phyloP scores from a whole-genome alignment of 2,113 vertebrate genomes.

The Takifugu bimaculatus region DNA sequence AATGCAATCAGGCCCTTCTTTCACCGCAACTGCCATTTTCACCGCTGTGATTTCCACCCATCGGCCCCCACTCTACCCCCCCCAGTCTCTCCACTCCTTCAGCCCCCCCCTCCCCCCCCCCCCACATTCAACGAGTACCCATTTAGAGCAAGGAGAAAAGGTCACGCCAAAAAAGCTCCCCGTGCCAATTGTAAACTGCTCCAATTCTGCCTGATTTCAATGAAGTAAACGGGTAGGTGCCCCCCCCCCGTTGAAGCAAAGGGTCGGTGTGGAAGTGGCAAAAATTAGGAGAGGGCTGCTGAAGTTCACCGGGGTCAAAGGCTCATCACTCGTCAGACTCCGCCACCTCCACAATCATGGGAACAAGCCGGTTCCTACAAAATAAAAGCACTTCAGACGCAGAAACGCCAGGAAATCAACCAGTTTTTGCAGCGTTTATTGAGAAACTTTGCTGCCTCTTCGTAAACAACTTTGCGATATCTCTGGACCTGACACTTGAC shows the following conservation, averaged over 20 bases:
- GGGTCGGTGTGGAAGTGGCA: slow-evolving; percentile 59
- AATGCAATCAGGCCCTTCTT: slow-evolving; percentile 88
- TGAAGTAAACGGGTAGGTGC: slow-evolving; percentile 67
- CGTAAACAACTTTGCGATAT: no score
- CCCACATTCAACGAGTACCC: slow-evolving; percentile 53
- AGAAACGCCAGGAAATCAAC: no score
- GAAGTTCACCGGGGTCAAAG: slow-evolving; percentile 16
- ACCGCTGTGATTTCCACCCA: slow-evolving; percentile 79
- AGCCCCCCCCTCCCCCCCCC: slow-evolving; percentile 13
- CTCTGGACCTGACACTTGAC: no score
- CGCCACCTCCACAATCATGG: background rate
- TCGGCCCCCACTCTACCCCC: slow-evolving; percentile 27
- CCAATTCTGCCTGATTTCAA: slow-evolving; percentile 71
- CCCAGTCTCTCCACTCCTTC: background rate
- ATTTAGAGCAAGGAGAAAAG: slow-evolving; percentile 73
- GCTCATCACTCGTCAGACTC: background rate
- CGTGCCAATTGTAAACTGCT: slow-evolving; percentile 72
- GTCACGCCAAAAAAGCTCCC: slow-evolving; percentile 60
- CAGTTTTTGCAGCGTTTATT: no score
- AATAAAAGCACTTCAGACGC: background rate
- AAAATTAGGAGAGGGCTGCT: slow-evolving; percentile 42
- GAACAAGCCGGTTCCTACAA: no score
- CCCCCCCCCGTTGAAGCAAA: slow-evolving; percentile 40
- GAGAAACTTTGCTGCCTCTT: no score
- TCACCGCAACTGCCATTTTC: slow-evolving; percentile 77